Evolutionary conservation across 1,140 invertebrate genomes (phyloP), one percentile per base, ranked within the genome.

Genomic region (Drosophila pseudoananassae): DNA sequence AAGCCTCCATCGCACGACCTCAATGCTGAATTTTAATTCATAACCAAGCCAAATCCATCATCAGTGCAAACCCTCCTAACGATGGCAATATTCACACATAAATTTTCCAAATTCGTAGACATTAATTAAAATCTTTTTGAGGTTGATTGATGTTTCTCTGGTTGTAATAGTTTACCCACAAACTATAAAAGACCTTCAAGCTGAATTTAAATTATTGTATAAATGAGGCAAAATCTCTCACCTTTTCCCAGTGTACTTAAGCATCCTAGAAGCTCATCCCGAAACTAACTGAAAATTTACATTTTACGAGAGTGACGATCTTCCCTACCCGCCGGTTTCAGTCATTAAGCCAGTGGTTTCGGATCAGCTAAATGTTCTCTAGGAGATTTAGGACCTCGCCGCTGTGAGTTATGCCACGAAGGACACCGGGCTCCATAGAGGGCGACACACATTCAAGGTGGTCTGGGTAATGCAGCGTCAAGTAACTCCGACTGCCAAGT

Each of bases 281-380:
- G 12, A 40, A 71, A 75, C 53, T 46, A 52, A 55, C 45, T 50
- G 45, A 49, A 49, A 83, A 85, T 84, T 85, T 81, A 71, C 76
- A 80, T 85, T 85, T 84, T 76, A 51, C 78, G 33, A 59, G 50
- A 76, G 59, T 56, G 72, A 81, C 78, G 78, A 72, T 52, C 65
- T 61, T 85, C 81, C 70, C 69, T 55, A 57, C 38, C 46, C 15
- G 10, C 33, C 54, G 40, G 47, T 69, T 66, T 63, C 33, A 72
- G 74, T 76, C 78, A 78, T 82, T 81, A 81, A 81, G 73, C 78
- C 57, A 65, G 56, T 33, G 59, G 15, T 46, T 14, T 46, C 43
- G 63, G 58, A 66, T 64, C 63, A 33, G 58, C 25, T 64, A 65
- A 64, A 65, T 64, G 59, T 66, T 66, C 59, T 64, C 46, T 15